Base-by-base conservation (phyloP, 2,888 invertebrate genomes). In the Cactoblastis cactorum region DNA sequence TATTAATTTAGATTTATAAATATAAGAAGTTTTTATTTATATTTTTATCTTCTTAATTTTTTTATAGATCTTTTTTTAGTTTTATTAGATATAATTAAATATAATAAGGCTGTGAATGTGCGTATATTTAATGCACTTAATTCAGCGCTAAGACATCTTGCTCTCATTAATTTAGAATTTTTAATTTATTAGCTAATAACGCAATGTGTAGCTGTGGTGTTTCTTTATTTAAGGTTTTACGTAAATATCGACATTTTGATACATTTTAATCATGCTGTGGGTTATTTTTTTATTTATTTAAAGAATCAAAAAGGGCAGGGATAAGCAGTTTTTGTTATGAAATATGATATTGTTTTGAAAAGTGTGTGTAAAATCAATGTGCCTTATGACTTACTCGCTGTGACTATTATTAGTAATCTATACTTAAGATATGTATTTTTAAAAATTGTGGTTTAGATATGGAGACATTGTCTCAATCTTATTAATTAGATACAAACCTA, bases 121-220 rank as follows among this genome's bases (percentile, higher is more conserved):
- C 6, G 41, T 43, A 41, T 9, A 28, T 9, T 6, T 37, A 28
- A 24, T 43, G 28, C 43, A 28, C 28, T 43, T 43, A 24, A n/a
- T 28, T 24, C 43, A 43, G 43, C 43, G 14, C 11, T 43, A 43
- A 24, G 28, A 15, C 24, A 43, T 43, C 9, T 43, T 28, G 41
- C 24, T 41, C 24, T 41, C 41, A 41, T 37, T 37, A 37, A 17
- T 37, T 37, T 37, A 17, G 15, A 37, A 17, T 17, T 17, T 17
- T 17, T 17, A 17, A 37, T 37, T 37, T 37, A 35, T 37, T 37
- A 17, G 1, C 28, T 28, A 15, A 2, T 32, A n/a, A n/a, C n/a
- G n/a, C n/a, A n/a, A n/a, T 32, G 3, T 3, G 33, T 12, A 12
- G n/a, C 33, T 37, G 37, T 37, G 37, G 37, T 17, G 37, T 17